phyloP scores from a whole-genome alignment of 2,888 invertebrate genomes.

The Patella depressa region DNA sequence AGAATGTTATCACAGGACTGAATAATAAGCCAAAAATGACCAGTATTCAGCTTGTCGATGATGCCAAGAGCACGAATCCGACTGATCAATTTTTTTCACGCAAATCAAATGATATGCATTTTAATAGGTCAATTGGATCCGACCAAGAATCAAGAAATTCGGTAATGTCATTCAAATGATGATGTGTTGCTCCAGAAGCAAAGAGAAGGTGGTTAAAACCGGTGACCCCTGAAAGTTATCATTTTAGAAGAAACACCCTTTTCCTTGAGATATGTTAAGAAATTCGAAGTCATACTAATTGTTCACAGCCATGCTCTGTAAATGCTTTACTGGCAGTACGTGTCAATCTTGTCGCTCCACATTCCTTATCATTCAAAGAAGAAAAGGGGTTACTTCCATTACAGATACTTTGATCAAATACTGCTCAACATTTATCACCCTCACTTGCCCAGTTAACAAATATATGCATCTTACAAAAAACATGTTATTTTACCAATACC shows the following conservation, averaged over 20 bases:
- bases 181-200: background rate
- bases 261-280: background rate
- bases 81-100: too few relatives aligned
- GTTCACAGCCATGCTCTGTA: background rate
- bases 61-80: too few relatives aligned
- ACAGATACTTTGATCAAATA: background rate
- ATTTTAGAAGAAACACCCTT: background rate
- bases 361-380: background rate
- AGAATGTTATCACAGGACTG: background rate
- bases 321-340: background rate
- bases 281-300: background rate
- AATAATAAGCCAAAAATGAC: background rate
- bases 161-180: background rate
- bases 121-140: background rate
- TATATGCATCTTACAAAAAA: background rate
- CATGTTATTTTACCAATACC: background rate
- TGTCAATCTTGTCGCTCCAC: background rate
- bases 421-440: background rate
- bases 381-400: background rate
- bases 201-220: background rate
- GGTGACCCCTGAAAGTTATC: background rate
- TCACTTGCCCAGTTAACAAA: background rate
- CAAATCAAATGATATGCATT: background rate
- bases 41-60: too few relatives aligned
- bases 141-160: background rate